Base-by-base conservation (phyloP, 2,888 invertebrate genomes). In the Agrotis clavis region DNA sequence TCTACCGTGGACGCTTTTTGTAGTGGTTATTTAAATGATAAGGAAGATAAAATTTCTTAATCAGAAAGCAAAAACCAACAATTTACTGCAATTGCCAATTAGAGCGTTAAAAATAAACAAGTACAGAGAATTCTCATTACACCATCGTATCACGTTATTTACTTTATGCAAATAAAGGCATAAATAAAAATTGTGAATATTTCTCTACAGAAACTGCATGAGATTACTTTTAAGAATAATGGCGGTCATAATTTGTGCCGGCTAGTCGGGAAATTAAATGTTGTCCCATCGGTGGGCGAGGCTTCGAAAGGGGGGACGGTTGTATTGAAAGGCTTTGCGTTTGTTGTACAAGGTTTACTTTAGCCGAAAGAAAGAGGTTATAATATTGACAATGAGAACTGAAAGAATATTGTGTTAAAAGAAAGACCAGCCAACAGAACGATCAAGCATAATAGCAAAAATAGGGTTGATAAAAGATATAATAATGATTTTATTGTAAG, bases 191-290 rank as follows among this genome's bases (percentile, higher is more conserved):
- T 82, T 67, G 68, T 47, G 70, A 80, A 83, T 74, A 77, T 85
- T 71, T 70, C 63, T 77, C 70, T 69, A 68, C 83, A 77, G 85
- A 82, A 83, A 85, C 76, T 83, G 83, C 77, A 83, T 85, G 85
- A 82, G 83, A 83, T 83, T 85, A 83, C 71, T 77, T 83, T 83
- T 74, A 80, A 83, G 83, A 83, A 79, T 85, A 82, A 83, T 85
- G 80, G 77, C 62, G 41, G 67, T 56, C 70, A 77, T 83, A 82
- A 83, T 82, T 83, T 69, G 67, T 19, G 64, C 57, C n/a, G 25
- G 73, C 65, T 84, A 75, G 65, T 74, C 64, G 65, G 56, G 66
- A 76, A 77, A 83, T 82, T 83, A 83, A 83, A 83, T 83, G 71
- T 71, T 74, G 61, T 79, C 70, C 70, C 72, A 82, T 83, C 56